Conservation (phyloP, 2,888 invertebrate genomes). For the Polyommatus iphigenia region DNA sequence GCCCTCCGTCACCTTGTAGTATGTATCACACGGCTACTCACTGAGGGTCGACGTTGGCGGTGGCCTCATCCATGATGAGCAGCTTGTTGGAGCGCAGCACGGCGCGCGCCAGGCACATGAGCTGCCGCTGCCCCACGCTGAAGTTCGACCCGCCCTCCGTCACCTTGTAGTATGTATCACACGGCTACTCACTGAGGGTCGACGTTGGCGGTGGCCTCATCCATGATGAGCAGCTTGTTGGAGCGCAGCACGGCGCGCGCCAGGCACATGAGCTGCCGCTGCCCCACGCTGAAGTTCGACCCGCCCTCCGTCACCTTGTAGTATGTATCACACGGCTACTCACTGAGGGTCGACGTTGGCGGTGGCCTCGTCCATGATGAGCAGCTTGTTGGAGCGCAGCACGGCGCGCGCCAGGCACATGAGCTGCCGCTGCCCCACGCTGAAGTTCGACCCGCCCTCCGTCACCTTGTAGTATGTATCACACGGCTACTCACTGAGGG, state of each 20-base stretch:
- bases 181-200: slow-evolving; percentile 84
- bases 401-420: slow-evolving; percentile 91
- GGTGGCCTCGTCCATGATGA: slow-evolving; percentile 95
- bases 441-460: slow-evolving; percentile 80
- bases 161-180: not conserved
- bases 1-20: too few species aligned
- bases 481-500: not conserved
- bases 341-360: too few species aligned
- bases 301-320: slow-evolving; percentile 87
- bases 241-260: slow-evolving; percentile 92
- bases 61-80: slow-evolving; percentile 94
- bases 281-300: slow-evolving; percentile 92
- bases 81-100: slow-evolving; percentile 91
- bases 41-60: slow-evolving; percentile 50
- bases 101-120: slow-evolving; percentile 91
- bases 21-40: not conserved
- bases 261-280: slow-evolving; percentile 93
- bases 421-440: not conserved
- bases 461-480: not conserved
- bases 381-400: slow-evolving; percentile 88
- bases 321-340: slow-evolving; percentile 81
- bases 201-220: slow-evolving; percentile 96
- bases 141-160: slow-evolving; percentile 75
- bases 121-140: slow-evolving; percentile 51
- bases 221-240: slow-evolving; percentile 91